A percentile compares a stretch with the other conserved stretches of the same genome.
Conservation (phyloP, 2,797 vertebrate species). For the Phylloscopus collybita region DNA sequence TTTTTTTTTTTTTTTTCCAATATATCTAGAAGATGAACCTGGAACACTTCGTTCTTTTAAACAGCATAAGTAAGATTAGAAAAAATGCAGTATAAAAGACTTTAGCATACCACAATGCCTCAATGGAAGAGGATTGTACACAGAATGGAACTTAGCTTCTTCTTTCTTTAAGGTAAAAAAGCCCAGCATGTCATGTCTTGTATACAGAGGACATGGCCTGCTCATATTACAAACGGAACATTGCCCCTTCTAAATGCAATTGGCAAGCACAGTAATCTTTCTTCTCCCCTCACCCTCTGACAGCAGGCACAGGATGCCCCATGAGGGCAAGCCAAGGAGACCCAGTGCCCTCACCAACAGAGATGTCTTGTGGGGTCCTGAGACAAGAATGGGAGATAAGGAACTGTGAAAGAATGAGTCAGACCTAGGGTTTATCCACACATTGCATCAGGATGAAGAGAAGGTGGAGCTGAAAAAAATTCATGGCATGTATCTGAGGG, state of each 20-base stretch:
- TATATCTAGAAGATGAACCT: not conserved
- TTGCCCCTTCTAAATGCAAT: not conserved
- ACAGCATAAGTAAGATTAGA: not conserved
- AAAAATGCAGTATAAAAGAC: not conserved
- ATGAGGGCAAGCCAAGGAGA: fast-evolving
- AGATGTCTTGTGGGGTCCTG: not conserved
- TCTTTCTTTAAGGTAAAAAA: not conserved
- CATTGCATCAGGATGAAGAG: not conserved
- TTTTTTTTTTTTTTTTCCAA: fast-evolving
- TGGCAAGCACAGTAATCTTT: not conserved
- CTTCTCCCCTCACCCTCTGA: not conserved
- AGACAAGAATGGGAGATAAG: not conserved
- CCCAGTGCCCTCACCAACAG: fast-evolving
- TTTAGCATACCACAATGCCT: not conserved
- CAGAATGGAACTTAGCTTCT: not conserved
- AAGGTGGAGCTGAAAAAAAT: not conserved
- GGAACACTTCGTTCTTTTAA: not conserved
- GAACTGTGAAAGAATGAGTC: not conserved
- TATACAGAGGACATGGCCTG: not conserved
- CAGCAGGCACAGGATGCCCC: not conserved
- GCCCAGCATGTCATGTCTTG: not conserved
- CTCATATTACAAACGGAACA: not conserved
- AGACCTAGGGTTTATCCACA: fast-evolving
- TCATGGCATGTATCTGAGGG: fast-evolving
- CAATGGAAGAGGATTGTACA: not conserved